Evolutionary conservation across 2,888 invertebrate genomes (phyloP), one percentile per base, ranked within the genome.

Genomic region (Ptilodon capucinus): DNA sequence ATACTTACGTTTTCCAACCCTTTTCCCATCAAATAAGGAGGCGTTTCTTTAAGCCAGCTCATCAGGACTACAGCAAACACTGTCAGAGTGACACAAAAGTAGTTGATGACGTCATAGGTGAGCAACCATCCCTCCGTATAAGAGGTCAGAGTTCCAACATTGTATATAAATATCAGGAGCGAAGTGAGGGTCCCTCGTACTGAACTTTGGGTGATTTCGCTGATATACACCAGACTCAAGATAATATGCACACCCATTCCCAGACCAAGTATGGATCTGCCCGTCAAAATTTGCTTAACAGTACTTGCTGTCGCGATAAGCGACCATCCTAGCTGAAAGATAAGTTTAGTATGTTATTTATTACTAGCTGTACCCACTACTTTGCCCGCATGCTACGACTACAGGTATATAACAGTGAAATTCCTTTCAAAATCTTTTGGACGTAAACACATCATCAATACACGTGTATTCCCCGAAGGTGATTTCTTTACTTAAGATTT

Each of bases 251-350:
- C 1, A 0, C 74, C 74, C 11, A 46, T 74, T 0, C 89, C 91
- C 0, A 92, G 53, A 0, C 94, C 94, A 4, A 84, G 77, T 8
- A 93, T 50, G 11, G 92, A 76, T 14, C 93, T 74, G 0, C 86
- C 91, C 0, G 82, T 57, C 21, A 89, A 67, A 0, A 93, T 41
- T 46, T 65, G 69, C 1, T 43, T 42, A 0, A 60, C 54, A 18
- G 47, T 53, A 42, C 55, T 66, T 3, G 75, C 71, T 2, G 76
- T 69, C 1, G 64, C 32, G n/a, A 68, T 59, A 4, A 76, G 46
- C 0, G 71, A 57, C 79, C 76, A 79, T 3, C 62, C 52, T 0
- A 77, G 56, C 79, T 79, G 66, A 44, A 66, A 74, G 46, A n/a
- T 25, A 0, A n/a, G n/a, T n/a, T n/a, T n/a, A n/a, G n/a, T n/a